Conservation (phyloP, 2,797 vertebrate species). For the Crocidura indochinensis region DNA sequence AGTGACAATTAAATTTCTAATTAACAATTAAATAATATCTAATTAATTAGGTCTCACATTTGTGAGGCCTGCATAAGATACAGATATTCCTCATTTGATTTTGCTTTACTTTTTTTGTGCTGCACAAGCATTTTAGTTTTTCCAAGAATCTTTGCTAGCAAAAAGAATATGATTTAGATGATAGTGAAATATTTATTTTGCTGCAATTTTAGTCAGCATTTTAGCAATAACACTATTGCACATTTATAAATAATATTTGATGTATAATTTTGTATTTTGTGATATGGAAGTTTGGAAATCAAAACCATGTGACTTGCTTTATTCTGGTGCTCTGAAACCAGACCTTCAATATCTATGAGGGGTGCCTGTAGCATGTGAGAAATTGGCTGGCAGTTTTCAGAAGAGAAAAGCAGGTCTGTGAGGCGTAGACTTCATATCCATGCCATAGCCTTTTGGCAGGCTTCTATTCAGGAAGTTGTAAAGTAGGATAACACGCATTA, state of each 20-base stretch:
- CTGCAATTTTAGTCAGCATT: not conserved
- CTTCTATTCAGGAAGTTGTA: not conserved
- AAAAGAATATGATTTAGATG: not conserved
- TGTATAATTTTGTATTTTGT: not conserved
- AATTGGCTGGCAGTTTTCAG: not conserved
- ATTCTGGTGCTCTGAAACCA: not conserved
- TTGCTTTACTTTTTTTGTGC: not conserved
- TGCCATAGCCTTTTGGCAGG: not conserved
- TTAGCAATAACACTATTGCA: not conserved
- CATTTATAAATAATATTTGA: not conserved
- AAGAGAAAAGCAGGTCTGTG: slow-evolving; percentile 14
- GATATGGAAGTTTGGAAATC: not conserved
- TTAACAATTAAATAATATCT: not conserved
- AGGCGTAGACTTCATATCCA: not conserved
- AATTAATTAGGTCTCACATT: not conserved
- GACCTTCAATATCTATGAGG: not conserved
- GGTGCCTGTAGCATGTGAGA: not conserved
- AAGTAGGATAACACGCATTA: not conserved
- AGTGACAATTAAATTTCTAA: not conserved
- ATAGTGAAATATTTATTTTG: not conserved
- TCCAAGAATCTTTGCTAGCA: not conserved
- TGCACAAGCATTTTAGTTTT: not conserved
- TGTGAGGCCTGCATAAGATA: not conserved
- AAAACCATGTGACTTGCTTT: not conserved
- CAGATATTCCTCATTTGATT: not conserved